phyloP scores from a whole-genome alignment of 2,888 invertebrate species.

The Melanostoma scalare region DNA sequence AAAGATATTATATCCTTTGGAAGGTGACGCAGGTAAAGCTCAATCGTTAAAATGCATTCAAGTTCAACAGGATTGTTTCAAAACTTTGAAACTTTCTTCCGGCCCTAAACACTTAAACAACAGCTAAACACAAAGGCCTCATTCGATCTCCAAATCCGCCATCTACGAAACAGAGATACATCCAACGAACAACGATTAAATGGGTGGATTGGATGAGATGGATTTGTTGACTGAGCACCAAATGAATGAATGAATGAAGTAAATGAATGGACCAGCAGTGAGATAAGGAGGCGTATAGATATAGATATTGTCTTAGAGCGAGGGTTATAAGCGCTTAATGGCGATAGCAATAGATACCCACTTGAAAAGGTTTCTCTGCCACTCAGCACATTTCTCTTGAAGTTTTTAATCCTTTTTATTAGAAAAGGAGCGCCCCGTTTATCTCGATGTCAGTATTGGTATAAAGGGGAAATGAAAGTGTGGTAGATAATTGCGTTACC shows the following conservation, averaged over 20 bases:
- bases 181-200: slow-evolving; percentile 49
- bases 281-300: slow-evolving; percentile 50
- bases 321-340: slow-evolving; percentile 60
- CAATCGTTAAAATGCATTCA: too few relatives aligned
- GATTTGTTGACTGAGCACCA: slow-evolving; percentile 69
- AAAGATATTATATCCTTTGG: too few relatives aligned
- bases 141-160: too few relatives aligned
- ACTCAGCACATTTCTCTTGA: slow-evolving; percentile 65
- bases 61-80: too few relatives aligned
- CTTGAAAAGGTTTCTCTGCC: slow-evolving; percentile 60
- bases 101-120: not conserved
- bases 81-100: too few relatives aligned
- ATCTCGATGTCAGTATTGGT: slow-evolving; percentile 40
- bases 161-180: slow-evolving; percentile 2
- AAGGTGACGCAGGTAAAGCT: too few relatives aligned
- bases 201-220: slow-evolving; percentile 65
- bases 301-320: not conserved
- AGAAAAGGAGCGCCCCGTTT: slow-evolving; percentile 36
- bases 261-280: slow-evolving; percentile 59
- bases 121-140: too few relatives aligned
- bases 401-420: slow-evolving; percentile 69
- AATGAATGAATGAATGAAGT: slow-evolving; percentile 66
- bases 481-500: slow-evolving; percentile 62
- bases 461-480: slow-evolving; percentile 16
- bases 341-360: slow-evolving; percentile 42